These are phyloP conservation scores for Sitobion miscanthi DNA, from an alignment of 1,140 invertebrate species.

Conservation along the genomic window DNA sequence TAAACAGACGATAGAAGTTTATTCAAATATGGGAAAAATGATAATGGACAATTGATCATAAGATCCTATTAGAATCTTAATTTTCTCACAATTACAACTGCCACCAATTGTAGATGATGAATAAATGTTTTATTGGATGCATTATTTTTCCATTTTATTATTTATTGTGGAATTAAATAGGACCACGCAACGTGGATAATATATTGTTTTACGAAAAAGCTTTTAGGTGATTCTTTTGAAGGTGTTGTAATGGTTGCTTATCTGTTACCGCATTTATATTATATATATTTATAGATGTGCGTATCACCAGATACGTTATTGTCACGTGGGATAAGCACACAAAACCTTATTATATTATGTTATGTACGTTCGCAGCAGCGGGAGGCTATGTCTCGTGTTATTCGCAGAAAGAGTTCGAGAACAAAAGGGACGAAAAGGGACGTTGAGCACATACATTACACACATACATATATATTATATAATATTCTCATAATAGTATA, in stretches of 20 bases:
- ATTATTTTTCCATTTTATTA: no score
- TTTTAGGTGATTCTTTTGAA: conserved; percentile 21
- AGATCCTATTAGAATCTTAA: no score
- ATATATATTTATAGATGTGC: neutral
- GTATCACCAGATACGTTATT: neutral
- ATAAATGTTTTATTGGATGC: no score
- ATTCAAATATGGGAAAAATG: no score
- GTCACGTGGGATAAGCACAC: conserved; percentile 3
- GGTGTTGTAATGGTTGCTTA: neutral
- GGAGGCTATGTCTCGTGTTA: neutral
- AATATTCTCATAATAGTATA: neutral
- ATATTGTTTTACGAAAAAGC: conserved; percentile 37
- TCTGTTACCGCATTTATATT: neutral
- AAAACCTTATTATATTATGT: neutral
- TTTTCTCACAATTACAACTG: no score
- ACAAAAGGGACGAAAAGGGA: neutral
- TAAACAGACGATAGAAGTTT: no score
- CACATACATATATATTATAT: no score
- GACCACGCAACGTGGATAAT: neutral
- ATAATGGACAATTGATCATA: no score
- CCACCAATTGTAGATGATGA: no score
- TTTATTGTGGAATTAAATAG: neutral
- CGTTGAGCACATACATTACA: neutral
- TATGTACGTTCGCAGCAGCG: neutral
- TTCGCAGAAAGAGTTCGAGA: neutral